Evolutionary conservation across 2,888 invertebrate genomes (phyloP), one percentile per base, ranked within the genome.

Genomic region (Tillus elongatus): DNA sequence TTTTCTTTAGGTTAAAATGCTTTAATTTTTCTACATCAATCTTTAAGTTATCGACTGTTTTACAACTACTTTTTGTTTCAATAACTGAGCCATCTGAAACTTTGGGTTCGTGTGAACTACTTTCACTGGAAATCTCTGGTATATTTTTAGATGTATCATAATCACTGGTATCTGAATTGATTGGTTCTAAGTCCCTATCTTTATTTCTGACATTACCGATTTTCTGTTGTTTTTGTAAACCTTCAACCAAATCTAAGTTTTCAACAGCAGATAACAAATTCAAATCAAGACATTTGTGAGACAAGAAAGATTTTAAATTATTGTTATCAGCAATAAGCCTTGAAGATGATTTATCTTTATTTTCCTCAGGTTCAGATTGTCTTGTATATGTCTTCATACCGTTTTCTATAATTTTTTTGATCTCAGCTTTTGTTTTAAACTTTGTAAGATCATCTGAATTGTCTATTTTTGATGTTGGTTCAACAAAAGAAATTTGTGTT

Each of bases 121-220:
- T 19, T 19, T n/a, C 12, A 11, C 30, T 12, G 15, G 13, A 8
- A n/a, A 6, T 8, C 15, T 64, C 64, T 3, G 66, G 64, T 46
- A 66, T 64, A 46, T 66, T 62, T 47, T 63, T 64, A 2, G 65
- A 64, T 19, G 66, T 66, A 47, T 65, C 65, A 3, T 64, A 64
- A 44, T 61, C 64, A 42, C 60, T 63, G 29, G 43, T 51, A 26
- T 42, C 38, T 32, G 33, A 37, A 13, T 34, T 37, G 14, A 15
- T 27, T n/a, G 15, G 28, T 8, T 13, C 26, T 6, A 13, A 35
- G 12, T 11, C 11, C 16, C 13, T 26, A 26, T 13, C 15, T 34
- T 35, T 35, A 4, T 28, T 30, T 13, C 12, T 30, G 6, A 14
- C 13, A 15, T 37, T 34, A 33, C 15, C 4, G 3, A 15, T 32